phyloP scores from a whole-genome alignment of 2,888 invertebrate genomes.

The Lasioglossum leucozonium region DNA sequence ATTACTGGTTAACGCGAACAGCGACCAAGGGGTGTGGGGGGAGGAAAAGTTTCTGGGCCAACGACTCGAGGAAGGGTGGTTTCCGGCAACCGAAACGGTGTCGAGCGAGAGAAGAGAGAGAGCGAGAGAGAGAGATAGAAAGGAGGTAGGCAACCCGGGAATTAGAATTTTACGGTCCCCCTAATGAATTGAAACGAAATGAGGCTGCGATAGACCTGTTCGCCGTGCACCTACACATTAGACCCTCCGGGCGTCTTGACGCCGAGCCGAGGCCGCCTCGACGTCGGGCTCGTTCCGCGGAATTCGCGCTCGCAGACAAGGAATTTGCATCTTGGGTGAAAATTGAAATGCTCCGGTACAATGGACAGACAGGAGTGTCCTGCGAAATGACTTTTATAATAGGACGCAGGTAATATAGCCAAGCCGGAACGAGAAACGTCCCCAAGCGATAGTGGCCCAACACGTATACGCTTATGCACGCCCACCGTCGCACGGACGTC shows the following conservation, averaged over 20 bases:
- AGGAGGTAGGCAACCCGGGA: slow-evolving; percentile 50
- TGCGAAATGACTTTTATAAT: slow-evolving; percentile 81
- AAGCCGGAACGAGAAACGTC: slow-evolving; percentile 65
- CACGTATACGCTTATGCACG: slow-evolving; percentile 22
- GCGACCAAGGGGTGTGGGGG: not conserved
- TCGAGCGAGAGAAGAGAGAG: slow-evolving; percentile 52
- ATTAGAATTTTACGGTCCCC: slow-evolving; percentile 69
- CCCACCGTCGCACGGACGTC: not conserved
- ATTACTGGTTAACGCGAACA: slow-evolving; percentile 46
- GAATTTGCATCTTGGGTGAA: slow-evolving; percentile 81
- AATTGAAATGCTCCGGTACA: slow-evolving; percentile 80
- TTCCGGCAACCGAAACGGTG: slow-evolving; percentile 59
- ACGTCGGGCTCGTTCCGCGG: slow-evolving; percentile 58
- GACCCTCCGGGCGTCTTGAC: slow-evolving; percentile 56
- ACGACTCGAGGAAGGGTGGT: slow-evolving; percentile 52
- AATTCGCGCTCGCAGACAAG: slow-evolving; percentile 59
- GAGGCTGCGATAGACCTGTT: slow-evolving; percentile 67
- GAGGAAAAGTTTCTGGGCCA: slow-evolving; percentile 60
- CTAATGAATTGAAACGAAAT: slow-evolving; percentile 75
- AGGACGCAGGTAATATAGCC: slow-evolving; percentile 73
- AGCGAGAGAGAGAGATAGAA: too few species aligned
- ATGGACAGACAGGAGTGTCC: slow-evolving; percentile 75
- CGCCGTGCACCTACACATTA: slow-evolving; percentile 60
- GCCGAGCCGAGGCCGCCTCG: slow-evolving; percentile 33
- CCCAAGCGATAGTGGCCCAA: slow-evolving; percentile 44